These are phyloP conservation scores for Danaus plexippus DNA, from an alignment of 1,140 invertebrate genomes.

Conservation along the genomic window DNA sequence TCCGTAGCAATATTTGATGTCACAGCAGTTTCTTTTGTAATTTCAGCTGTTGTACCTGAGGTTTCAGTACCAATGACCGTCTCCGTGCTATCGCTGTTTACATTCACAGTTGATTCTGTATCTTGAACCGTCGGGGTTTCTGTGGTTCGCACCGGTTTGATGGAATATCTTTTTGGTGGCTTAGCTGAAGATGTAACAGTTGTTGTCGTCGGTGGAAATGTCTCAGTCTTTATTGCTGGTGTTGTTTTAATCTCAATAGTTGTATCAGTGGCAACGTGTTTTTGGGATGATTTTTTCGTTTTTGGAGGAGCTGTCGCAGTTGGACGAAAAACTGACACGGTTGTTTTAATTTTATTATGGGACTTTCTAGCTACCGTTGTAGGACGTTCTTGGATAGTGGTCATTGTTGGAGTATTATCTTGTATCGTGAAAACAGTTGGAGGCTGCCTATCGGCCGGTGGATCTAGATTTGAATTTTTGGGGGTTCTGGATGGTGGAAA, in stretches of 20 bases:
- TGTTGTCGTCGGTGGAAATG: conserved; percentile 37
- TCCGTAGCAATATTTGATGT: conserved; percentile 47
- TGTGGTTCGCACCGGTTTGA: conserved; percentile 54
- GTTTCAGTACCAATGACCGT: conserved; percentile 50
- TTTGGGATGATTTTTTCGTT: conserved; percentile 46
- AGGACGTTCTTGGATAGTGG: conserved; percentile 41
- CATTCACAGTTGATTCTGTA: conserved; percentile 49
- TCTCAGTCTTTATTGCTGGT: conserved; percentile 38
- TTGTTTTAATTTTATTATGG: conserved; percentile 60
- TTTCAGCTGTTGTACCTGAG: conserved; percentile 41
- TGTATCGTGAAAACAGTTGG: conserved; percentile 35
- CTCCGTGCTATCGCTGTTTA: conserved; percentile 49
- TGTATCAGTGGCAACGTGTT: conserved; percentile 38
- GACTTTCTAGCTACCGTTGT: conserved; percentile 53
- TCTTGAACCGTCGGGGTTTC: conserved; percentile 50
- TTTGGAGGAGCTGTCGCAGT: conserved; percentile 48
- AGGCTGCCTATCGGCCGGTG: conserved; percentile 47
- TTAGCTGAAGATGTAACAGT: conserved; percentile 43
- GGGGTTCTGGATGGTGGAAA: conserved; percentile 67
- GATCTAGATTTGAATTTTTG: conserved; percentile 62
- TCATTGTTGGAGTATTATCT: conserved; percentile 43
- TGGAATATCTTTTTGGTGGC: conserved; percentile 67
- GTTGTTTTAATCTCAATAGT: conserved; percentile 47
- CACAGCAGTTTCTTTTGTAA: conserved; percentile 43
- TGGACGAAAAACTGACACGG: conserved; percentile 38